These are phyloP conservation scores for Porites evermanni DNA, from an alignment of 92 coral and sea anemone species.

Conservation along the genomic window DNA sequence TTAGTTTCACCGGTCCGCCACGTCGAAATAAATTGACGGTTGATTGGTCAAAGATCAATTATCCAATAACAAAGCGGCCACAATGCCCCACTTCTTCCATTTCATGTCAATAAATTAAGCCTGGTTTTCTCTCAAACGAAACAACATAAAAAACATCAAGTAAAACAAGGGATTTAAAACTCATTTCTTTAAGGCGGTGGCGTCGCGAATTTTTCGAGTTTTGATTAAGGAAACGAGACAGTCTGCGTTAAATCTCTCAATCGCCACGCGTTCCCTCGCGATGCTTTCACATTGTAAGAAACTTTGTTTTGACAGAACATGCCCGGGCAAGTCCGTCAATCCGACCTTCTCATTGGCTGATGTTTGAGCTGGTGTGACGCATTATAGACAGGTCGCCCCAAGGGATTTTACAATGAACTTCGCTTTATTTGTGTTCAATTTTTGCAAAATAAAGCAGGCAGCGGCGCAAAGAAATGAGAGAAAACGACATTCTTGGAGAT, in stretches of 20 bases:
- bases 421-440: neutral
- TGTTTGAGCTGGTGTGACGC: neutral
- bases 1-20: neutral
- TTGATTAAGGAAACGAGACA: neutral
- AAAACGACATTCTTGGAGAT: neutral
- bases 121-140: neutral
- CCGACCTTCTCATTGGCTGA: constrained; percentile 34
- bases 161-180: neutral
- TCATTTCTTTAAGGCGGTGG: neutral
- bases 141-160: constrained; percentile 14
- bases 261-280: too few species aligned
- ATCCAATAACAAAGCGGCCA: constrained; percentile 37
- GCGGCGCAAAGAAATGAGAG: neutral
- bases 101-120: constrained; percentile 26
- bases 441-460: neutral
- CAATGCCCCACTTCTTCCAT: neutral
- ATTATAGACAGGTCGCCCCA: neutral
- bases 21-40: constrained; percentile 5
- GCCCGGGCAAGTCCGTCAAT: constrained; percentile 25
- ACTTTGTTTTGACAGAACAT: constrained; percentile 28
- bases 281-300: constrained; percentile 7
- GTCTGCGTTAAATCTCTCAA: neutral
- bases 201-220: neutral
- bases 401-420: constrained; percentile 16
- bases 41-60: constrained; percentile 41